Base-by-base conservation (phyloP, 2,888 invertebrate genomes). In the Branchipolynoe longqiensis region DNA sequence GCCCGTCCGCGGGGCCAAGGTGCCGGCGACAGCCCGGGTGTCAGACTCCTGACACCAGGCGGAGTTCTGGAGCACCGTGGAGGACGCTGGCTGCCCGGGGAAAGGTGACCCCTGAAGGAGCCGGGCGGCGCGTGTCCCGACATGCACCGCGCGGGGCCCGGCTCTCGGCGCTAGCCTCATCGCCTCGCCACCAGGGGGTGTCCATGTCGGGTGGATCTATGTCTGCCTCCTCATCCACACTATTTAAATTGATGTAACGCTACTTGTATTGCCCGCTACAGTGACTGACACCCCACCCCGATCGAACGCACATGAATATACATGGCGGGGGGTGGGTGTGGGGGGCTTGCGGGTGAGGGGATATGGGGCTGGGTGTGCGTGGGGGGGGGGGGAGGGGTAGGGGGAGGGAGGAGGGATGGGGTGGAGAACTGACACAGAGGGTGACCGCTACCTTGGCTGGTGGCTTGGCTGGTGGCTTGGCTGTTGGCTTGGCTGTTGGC, bases 201-300 rank as follows among this genome's bases (percentile, higher is more conserved):
- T 25, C 28, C 2, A 12, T 56, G 62, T n/a, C n/a, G n/a, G n/a
- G n/a, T n/a, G 69, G 36, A 69, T 69, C 69, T 33, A 69, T 69
- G 69, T 3, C 69, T 18, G 25, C 69, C 33, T 33, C 36, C 69
- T 69, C 38, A 69, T 69, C 69, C 69, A 69, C 69, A 69, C 69
- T 69, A 69, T 69, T 69, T 69, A 69, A 69, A 69, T 69, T 69
- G 69, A 69, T 69, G 69, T 69, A 69, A 69, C 69, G 38, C 69
- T 69, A 69, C 69, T 69, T 69, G 69, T 33, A 36, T 33, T 33
- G 38, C 36, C 69, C 33, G 69, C 69, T 69, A 69, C 69, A 69
- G 33, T n/a, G 69, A n/a, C 33, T 33, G 69, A 69, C 69, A 69
- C 69, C 69, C 62, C 18, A 8, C 69, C 69, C 36, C 33, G 69